phyloP scores from a whole-genome alignment of 1,140 invertebrate genomes.

The Drosophila pseudoananassae region DNA sequence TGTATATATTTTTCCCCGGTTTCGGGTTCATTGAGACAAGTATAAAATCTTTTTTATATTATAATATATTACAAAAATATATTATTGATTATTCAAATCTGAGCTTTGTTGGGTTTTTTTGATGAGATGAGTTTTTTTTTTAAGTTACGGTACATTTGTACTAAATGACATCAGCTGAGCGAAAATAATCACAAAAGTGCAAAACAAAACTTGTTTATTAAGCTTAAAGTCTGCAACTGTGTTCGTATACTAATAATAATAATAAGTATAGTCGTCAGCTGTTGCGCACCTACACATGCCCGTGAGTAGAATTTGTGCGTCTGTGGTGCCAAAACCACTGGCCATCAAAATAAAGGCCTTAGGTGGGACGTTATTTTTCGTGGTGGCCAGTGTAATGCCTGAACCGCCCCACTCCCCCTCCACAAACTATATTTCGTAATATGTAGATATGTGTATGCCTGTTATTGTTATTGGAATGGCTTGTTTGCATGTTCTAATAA shows the following conservation, averaged over 20 bases:
- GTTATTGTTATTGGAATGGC: slow-evolving; percentile 69
- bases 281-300: slow-evolving; percentile 55
- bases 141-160: slow-evolving; percentile 5
- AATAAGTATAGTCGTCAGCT: slow-evolving; percentile 54
- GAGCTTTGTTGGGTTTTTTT: too few species aligned
- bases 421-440: slow-evolving; percentile 65
- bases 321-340: too few species aligned
- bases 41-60: too few species aligned
- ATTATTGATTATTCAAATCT: background rate
- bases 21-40: too few species aligned
- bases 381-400: slow-evolving; percentile 28
- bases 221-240: slow-evolving; percentile 13
- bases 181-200: slow-evolving; percentile 54
- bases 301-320: background rate
- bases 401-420: background rate
- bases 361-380: background rate
- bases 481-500: slow-evolving; percentile 81
- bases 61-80: too few species aligned
- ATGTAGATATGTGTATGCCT: slow-evolving; percentile 48
- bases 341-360: background rate
- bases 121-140: background rate
- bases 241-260: slow-evolving; percentile 6
- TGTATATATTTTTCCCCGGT: too few species aligned
- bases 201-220: slow-evolving; percentile 62
- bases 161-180: slow-evolving; percentile 71